These are phyloP conservation scores for Aelia acuminata DNA, from an alignment of 2,888 invertebrate species.

Conservation along the genomic window DNA sequence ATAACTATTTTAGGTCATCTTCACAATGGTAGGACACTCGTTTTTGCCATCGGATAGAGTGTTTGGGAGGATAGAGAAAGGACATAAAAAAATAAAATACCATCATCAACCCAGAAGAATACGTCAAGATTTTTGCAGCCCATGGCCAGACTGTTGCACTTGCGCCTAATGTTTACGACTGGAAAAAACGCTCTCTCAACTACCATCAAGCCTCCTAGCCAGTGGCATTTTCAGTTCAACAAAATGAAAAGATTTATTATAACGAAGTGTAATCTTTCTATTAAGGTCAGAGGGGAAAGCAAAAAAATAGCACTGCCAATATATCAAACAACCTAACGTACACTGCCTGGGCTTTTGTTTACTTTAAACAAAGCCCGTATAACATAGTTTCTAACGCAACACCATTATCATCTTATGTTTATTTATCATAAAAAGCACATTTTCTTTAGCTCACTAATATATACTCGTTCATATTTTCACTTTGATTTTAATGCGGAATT, in stretches of 20 bases:
- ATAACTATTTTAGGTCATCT: neutral
- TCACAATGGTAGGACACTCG: neutral
- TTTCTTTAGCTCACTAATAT: too few species aligned
- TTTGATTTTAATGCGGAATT: too few species aligned
- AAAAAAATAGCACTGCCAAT: too few species aligned
- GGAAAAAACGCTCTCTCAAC: slow-evolving; percentile 1
- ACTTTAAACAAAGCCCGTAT: too few species aligned
- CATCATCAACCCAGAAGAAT: neutral
- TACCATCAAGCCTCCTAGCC: neutral
- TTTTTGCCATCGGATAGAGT: neutral
- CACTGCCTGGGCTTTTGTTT: too few species aligned
- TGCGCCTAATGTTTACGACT: neutral
- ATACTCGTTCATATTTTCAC: too few species aligned
- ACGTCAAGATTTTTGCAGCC: neutral
- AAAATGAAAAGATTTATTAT: neutral
- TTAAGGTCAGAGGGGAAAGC: neutral
- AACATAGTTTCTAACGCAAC: too few species aligned
- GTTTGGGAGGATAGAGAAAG: neutral
- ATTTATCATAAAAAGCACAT: too few species aligned
- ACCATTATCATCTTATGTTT: too few species aligned
- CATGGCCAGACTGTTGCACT: neutral
- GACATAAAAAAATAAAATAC: neutral
- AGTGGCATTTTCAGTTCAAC: neutral
- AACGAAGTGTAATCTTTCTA: neutral
- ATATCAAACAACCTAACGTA: too few species aligned